A percentile compares a stretch with the other conserved stretches of the same genome.
Conservation (phyloP, 2,113 vertebrate species). For the Equus quagga region DNA sequence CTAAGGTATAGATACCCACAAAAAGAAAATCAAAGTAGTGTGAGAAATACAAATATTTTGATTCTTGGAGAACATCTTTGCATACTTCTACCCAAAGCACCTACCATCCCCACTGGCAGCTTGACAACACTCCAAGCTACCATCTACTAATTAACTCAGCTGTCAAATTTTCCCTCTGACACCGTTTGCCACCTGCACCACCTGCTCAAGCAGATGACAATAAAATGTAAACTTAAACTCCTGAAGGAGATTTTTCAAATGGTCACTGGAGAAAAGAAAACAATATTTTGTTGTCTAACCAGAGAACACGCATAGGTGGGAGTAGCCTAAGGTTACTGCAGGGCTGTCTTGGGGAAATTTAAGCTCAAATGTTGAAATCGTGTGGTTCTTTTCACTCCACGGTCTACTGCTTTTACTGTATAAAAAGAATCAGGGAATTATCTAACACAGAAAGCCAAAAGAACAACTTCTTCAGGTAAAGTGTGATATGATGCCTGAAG, state of each 20-base stretch:
- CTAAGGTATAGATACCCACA: neutral
- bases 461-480: neutral
- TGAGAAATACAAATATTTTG: conserved; percentile 71
- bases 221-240: conserved; percentile 58
- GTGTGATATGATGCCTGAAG: neutral
- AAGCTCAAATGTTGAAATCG: neutral
- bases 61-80: conserved; percentile 49
- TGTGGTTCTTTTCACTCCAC: neutral
- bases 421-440: neutral
- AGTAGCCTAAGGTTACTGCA: neutral
- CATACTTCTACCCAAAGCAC: neutral
- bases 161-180: conserved; percentile 19
- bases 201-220: conserved; percentile 61
- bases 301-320: neutral
- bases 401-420: neutral
- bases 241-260: conserved; percentile 48
- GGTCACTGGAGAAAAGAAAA: neutral
- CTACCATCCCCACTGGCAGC: conserved; percentile 4
- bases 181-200: conserved; percentile 58
- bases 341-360: neutral
- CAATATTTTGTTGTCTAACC: neutral
- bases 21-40: conserved; percentile 37
- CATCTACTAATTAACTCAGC: conserved; percentile 65
- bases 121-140: conserved; percentile 49
- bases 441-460: neutral